Evolutionary conservation across 2,797 vertebrate species (phyloP).

Genomic region (Craterocephalus amniculus): DNA sequence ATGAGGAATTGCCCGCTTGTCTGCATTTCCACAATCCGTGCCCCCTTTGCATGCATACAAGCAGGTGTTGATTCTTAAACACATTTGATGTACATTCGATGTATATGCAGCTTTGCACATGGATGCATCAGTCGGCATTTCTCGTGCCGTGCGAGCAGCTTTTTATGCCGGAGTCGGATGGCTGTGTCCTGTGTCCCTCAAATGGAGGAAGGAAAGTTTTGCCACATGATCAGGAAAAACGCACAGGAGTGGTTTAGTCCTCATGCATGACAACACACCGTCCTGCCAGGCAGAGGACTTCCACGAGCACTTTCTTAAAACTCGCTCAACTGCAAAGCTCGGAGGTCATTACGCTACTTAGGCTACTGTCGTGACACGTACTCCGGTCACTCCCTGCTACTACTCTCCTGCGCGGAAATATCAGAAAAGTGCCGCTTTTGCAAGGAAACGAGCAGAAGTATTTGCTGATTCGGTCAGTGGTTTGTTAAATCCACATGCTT

Average conservation of each 20-base stretch:
- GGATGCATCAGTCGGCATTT: constrained; percentile 4
- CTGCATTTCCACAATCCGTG: background rate
- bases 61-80: background rate
- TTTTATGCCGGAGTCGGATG: constrained; percentile 45
- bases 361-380: constrained; percentile 26
- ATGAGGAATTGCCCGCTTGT: constrained; percentile 70
- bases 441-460: background rate
- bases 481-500: background rate
- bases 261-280: constrained; percentile 33
- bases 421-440: background rate
- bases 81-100: background rate
- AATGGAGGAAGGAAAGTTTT: constrained; percentile 74
- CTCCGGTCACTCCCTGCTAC: background rate
- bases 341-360: constrained; percentile 3
- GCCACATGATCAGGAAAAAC: constrained; percentile 65
- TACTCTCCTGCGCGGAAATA: background rate
- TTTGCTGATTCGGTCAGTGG: background rate
- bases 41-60: background rate
- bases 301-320: constrained; percentile 43
- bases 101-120: background rate
- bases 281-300: constrained; percentile 42
- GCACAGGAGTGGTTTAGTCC: constrained; percentile 32
- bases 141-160: background rate
- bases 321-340: constrained; percentile 13
- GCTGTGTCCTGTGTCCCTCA: constrained; percentile 43